Conservation (phyloP, 2,113 vertebrate genomes). For the Pseudorasbora parva region DNA sequence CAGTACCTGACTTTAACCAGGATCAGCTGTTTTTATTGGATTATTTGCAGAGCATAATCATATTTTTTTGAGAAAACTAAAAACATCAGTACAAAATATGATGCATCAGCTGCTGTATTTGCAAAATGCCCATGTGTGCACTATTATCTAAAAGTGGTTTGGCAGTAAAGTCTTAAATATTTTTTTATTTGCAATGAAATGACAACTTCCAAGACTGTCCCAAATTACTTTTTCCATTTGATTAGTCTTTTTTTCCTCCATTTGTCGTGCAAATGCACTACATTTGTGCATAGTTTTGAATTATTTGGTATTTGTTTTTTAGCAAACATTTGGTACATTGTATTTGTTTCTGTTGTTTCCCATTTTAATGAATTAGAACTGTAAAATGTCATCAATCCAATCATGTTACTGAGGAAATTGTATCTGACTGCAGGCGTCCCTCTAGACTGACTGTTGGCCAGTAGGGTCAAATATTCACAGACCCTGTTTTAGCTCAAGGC, state of each 20-base stretch:
- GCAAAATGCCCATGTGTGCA: slow-evolving; percentile 62
- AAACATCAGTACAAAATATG: slow-evolving; percentile 55
- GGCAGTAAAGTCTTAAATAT: not conserved
- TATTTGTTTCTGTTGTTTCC: slow-evolving; percentile 5
- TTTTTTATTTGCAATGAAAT: not conserved
- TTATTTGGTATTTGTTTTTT: slow-evolving; percentile 48
- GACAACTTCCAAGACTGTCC: not conserved
- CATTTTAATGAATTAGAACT: slow-evolving; percentile 27
- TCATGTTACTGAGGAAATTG: slow-evolving; percentile 47
- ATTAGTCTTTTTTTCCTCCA: not conserved
- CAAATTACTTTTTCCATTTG: not conserved
- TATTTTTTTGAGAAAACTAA: slow-evolving; percentile 25
- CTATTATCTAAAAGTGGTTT: slow-evolving; percentile 48
- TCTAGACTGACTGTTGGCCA: slow-evolving; percentile 27
- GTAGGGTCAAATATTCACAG: slow-evolving; percentile 56
- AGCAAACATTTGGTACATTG: no score
- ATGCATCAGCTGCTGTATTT: slow-evolving; percentile 56
- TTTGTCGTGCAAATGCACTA: not conserved
- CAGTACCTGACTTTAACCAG: slow-evolving; percentile 46
- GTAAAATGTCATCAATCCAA: slow-evolving; percentile 53
- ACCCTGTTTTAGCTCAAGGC: slow-evolving; percentile 56
- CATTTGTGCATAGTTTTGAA: slow-evolving; percentile 29
- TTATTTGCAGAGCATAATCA: not conserved
- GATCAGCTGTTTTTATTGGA: slow-evolving; percentile 35
- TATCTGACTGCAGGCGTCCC: not conserved